Evolutionary conservation across 92 coral and sea anemone species (phyloP), one percentile per base, ranked within the genome.

Genomic region (Palythoa grandiflora): DNA sequence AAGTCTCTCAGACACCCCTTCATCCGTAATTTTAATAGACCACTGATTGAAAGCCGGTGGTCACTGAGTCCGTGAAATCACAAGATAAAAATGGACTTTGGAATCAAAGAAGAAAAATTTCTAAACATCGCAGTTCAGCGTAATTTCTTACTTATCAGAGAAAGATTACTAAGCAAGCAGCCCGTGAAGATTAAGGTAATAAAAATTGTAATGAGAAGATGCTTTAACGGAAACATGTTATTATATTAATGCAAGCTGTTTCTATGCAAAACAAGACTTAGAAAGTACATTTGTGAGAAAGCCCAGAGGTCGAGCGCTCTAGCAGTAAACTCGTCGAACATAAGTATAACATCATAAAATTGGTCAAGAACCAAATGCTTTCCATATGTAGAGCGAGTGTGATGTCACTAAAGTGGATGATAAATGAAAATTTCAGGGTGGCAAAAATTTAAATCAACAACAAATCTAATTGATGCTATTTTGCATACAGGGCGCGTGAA

Each of bases 151-250:
- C 35, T 16, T 21, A 12, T 68, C 66, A 21, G 36, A n/a, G 44
- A 81, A 5, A 63, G 61, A 81, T 81, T 81, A 81, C 75, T 65
- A 15, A 15, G 60, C 15, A 15, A 15, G 60, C 15, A 66, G 66
- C 61, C 55, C 38, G 19, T 39, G 38, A 80, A 65, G 86, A 66
- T 63, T 3, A 60, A 79, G 57, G 13, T n/a, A 44, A 44, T 48
- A 11, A 44, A 44, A 48, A 81, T 44, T 38, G 86, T 40, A 47
- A 81, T 66, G 20, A 63, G 47, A 65, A 66, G 36, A 51, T n/a
- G 40, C 39, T 81, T 52, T 39, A 48, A 81, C 86, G 75, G 86
- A 81, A 81, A 59, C 86, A 66, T 68, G 73, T 81, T 81, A 81
- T 81, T 81, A 77, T 77, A 51, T 20, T 77, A 77, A 77, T 77